Evolutionary conservation across 2,113 vertebrate genomes (phyloP), one percentile per base, ranked within the genome.

Genomic region (Silurus meridionalis): DNA sequence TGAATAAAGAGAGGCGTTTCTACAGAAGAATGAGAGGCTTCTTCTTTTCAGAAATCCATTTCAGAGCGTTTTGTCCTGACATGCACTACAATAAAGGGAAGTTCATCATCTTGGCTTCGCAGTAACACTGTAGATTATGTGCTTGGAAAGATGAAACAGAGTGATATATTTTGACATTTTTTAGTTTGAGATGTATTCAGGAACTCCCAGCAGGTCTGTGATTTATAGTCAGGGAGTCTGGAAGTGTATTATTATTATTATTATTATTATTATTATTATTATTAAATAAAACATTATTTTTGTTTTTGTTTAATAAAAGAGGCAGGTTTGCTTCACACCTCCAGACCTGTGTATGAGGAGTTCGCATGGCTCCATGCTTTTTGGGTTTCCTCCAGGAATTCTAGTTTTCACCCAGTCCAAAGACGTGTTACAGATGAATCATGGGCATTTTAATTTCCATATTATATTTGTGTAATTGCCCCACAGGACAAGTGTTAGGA

Each of bases 181-280:
- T 69, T 53, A 69, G 67, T 57, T 8, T 58, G 11, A 46, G 28
- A 13, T 4, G 17, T 6, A 46, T 46, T 19, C 28, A 7, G 9
- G 58, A 80, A 61, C 25, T 46, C 17, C 9, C 17, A 21, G 4
- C 4, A 14, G n/a, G 0, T 58, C 7, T 58, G 55, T 7, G 75
- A 58, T 25, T 55, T 50, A 23, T 7, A 77, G 11, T 13, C 50
- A 72, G 7, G 46, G 48, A 53, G 8, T 37, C 7, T 37, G 25
- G 23, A 78, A 15, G 17, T 55, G 6, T 58, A 37, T 79, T 79
- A 58, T 79, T 57, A 78, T 78, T 28, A 53, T 55, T 14, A 25
- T 57, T 57, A 78, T 53, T n/a, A 78, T 78, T 55, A 78, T 55
- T n/a, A 75, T 53, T 52, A 11, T 69, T 37, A 69, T 69, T 69